Base-by-base conservation (phyloP, 1,140 invertebrate genomes). In the Latrodectus geometricus region DNA sequence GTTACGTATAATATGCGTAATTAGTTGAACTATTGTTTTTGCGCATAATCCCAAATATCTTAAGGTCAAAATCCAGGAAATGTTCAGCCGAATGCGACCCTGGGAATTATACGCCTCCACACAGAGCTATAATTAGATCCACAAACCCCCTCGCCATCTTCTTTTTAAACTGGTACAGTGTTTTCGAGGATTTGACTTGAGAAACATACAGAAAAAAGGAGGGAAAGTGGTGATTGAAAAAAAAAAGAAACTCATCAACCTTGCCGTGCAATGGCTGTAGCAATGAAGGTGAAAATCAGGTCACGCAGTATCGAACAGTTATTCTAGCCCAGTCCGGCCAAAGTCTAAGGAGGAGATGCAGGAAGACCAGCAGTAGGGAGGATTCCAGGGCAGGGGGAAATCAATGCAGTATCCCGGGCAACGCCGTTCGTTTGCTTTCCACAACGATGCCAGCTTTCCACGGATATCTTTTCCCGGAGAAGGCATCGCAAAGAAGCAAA, bases 291-390 rank as follows among this genome's bases (percentile, higher is more conserved):
- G 75, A 72, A 86, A 86, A 86, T 23, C 83, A 74, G 83, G 83
- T 86, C 83, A 86, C 66, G 82, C 49, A 77, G 74, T 86, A 86
- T 86, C 83, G 83, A 86, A 86, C 83, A 86, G 83, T 76, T 76
- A 70, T 50, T 23, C 15, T 75, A 75, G 35, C 52, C 21, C 61
- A 61, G 50, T 81, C 68, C 68, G 49, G 52, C 49, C 73, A 23
- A 61, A 61, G 54, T 61, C 54, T 61, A 61, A 17, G 54, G 54
- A 61, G 8, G 54, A 61, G 54, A 61, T 61, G 54, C 49, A 52
- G 14, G 72, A 35, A 35, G 54, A 61, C 54, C 54, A 61, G 54
- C 11, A 61, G 17, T 61, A 14, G 54, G 54, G 54, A 17, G 54
- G 54, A 61, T 61, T 61, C 72, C 49, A 74, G 72, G 72, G 14